Percentiles rank a stretch among this genome's conserved stretches.
phyloP scores from a whole-genome alignment of 2,797 vertebrate species.

The Eupleurogrammus muticus region DNA sequence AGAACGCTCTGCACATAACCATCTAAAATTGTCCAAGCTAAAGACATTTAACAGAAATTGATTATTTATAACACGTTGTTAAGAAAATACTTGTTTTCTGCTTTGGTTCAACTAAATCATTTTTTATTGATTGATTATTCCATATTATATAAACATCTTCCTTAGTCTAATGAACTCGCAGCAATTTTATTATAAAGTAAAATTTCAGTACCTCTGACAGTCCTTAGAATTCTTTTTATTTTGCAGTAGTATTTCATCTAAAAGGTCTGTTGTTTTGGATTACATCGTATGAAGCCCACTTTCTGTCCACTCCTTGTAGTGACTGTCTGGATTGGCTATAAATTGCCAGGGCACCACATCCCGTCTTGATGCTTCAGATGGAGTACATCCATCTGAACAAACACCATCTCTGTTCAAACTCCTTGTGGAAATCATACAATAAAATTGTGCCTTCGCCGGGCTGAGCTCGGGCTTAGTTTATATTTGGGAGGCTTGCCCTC shows the following conservation, averaged over 20 bases:
- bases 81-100: neutral
- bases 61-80: neutral
- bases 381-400: constrained; percentile 52
- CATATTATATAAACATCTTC: neutral
- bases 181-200: neutral
- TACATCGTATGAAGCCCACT: constrained; percentile 1
- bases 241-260: no score
- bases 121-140: constrained; percentile 7
- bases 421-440: constrained; percentile 59
- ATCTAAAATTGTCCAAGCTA: neutral
- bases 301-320: constrained; percentile 18
- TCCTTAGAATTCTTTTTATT: no score
- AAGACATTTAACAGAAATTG: neutral
- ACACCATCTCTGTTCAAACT: constrained; percentile 47
- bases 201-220: constrained; percentile 6
- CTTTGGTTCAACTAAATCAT: constrained; percentile 1
- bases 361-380: constrained; percentile 35
- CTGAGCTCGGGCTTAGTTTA: constrained; percentile 46
- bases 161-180: neutral
- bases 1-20: neutral
- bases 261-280: neutral
- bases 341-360: constrained; percentile 33
- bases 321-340: constrained; percentile 28
- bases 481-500: constrained; percentile 54
- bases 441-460: constrained; percentile 44